Evolutionary conservation across 64 coral and sea anemone genomes (phyloP), one percentile per base, ranked within the genome.

Genomic region (Stylophora pistillata): DNA sequence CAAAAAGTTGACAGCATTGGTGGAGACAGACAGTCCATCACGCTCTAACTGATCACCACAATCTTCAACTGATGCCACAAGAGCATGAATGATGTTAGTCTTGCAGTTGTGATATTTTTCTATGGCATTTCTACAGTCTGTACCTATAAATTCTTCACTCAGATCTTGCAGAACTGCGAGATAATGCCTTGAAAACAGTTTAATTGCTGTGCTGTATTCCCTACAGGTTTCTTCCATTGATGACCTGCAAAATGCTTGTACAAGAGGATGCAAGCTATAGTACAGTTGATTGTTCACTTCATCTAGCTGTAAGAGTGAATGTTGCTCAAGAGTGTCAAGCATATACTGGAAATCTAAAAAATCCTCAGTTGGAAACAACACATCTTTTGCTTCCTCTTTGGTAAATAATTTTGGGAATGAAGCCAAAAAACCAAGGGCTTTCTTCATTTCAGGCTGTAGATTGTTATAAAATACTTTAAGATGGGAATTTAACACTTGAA

Each of bases 1-100:
- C n/a, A 96, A 86, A 23, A 92, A 91, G 74, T 89, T 85, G 9
- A 96, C 86, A 53, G 85, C 86, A 65, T 96, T 81, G 68, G 90
- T 96, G 12, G 94, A 92, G 1, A 93, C 74, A 33, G 66, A 60
- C 13, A 96, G 61, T 9, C 89, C 94, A 79, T 25, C 23, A 37
- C 78, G 27, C 4, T 76, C 74, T 16, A 78, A 18, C 13, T 4
- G 16, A 13, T 58, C 58, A 77, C 4, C n/a, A 13, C 58, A 37
- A 71, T 62, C 81, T 21, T 85, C 76, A 59, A 55, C 77, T 73
- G 94, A 55, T 30, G 59, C 41, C 5, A 70, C 13, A 11, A 96
- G 53, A 17, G 94, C 94, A 89, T 92, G 82, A 32, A 59, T 65
- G 26, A 96, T 89, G 87, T 96, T 96, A 47, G 55, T 53, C 75